Base-by-base conservation (phyloP, 2,888 invertebrate species). In the Luperina nickerlii region DNA sequence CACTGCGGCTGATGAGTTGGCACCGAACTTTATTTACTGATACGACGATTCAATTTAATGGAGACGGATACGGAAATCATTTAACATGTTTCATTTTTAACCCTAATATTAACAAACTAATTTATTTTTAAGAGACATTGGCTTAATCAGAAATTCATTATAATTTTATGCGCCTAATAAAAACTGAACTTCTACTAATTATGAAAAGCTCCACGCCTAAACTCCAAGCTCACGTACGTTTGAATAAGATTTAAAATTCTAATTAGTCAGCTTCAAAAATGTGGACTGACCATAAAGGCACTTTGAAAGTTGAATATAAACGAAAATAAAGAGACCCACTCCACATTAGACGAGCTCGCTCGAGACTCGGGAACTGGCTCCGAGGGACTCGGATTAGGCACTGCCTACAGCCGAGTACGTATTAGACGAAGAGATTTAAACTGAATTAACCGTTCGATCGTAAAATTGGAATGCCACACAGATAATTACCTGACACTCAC, bases 401-500 rank as follows among this genome's bases (percentile, higher is more conserved):
- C 92, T 94, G 93, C 94, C 95, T 94, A 94, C 92, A 94, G 92
- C 91, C 93, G 92, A 94, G 92, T 94, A 94, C 95, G 95, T 96
- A 96, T 95, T 96, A 96, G 95, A 94, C 95, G 96, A 95, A 96
- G 94, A 96, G 96, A 97, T 96, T 97, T 96, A 96, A 97, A 96
- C 96, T 96, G 96, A 97, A 96, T 96, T 97, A 96, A 95, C 96
- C 96, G 94, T 96, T 97, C 96, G 96, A 96, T 96, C 96, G 96
- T 96, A 97, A 97, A 97, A 97, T 96, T 97, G 97, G 96, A 96
- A 96, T 96, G 96, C 96, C 96, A 96, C 96, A 96, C 95, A 96
- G 96, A 97, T 97, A 97, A 97, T 97, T 97, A 97, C 96, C 96
- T 97, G 97, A 97, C 97, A 97, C 96, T 96, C 96, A 96, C 97